Base-by-base conservation (phyloP, 2,888 invertebrate species). In the Nymphalis polychloros region DNA sequence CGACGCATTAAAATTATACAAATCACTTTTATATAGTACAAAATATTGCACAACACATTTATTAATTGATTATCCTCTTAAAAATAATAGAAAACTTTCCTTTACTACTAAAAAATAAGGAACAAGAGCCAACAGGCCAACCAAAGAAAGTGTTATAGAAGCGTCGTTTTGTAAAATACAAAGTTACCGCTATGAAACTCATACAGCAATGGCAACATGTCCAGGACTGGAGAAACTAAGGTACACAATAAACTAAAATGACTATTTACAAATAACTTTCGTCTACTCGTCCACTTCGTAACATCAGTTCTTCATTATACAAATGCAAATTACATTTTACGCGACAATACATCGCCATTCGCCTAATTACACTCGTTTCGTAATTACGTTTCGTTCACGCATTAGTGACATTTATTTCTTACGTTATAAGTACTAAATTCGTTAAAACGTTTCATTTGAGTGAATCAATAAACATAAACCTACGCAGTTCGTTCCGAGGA, bases 281-380 rank as follows among this genome's bases (percentile, higher is more conserved):
- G 52, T 63, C 67, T 60, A 79, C 27, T 79, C 80, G 59, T 64
- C 68, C 66, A 61, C 49, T 60, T 63, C 63, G 81, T 81, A 75
- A 75, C 78, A 74, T 75, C 73, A 73, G 72, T 75, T 67, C 73
- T 61, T 76, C 73, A 69, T 71, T 75, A 71, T 67, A 75, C 73
- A 76, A 77, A 76, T 77, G 75, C 77, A 75, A 70, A 72, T 70
- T 72, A 69, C 72, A 73, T 61, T 67, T 70, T 64, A 59, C 57
- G 66, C 66, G 65, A 71, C 23, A 31, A 31, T 57, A 59, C n/a
- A 69, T 65, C 70, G 69, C 70, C 70, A 61, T 68, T 53, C 59
- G 23, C 23, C 46, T 60, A 27, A 52, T 68, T 66, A 70, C 63
- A 70, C 70, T 70, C 63, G 65, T 70, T 70, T 68, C 70, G 57